Conservation (phyloP, 2,797 vertebrate species). For the Lithobates sylvaticus region DNA sequence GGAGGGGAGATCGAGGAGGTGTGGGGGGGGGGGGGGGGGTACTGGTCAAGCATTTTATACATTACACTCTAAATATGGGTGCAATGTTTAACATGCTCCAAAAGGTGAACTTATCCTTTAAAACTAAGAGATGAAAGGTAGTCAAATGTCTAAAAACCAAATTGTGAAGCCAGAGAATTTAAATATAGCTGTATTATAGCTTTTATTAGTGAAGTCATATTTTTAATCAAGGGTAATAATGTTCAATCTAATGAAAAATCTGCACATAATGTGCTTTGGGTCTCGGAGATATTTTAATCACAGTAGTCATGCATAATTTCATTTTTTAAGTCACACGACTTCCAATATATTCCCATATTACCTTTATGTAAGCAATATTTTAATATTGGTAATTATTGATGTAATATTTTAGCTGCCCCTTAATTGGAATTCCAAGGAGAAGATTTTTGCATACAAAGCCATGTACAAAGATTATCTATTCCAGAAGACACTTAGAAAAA, state of each 20-base stretch:
- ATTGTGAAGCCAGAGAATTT: slow-evolving; percentile 81
- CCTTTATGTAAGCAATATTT: slow-evolving; percentile 52
- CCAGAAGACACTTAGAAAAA: slow-evolving; percentile 7
- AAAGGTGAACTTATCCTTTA: too few species aligned
- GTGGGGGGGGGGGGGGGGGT: too few species aligned
- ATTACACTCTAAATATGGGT: too few species aligned
- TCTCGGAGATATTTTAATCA: slow-evolving; percentile 68
- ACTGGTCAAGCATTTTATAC: too few species aligned
- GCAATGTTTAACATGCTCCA: too few species aligned
- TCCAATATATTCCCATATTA: slow-evolving; percentile 42
- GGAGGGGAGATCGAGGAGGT: too few species aligned
- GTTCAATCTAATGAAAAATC: slow-evolving; percentile 86
- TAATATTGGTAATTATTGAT: slow-evolving; percentile 52
- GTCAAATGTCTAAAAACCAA: slow-evolving; percentile 80
- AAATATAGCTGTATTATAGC: slow-evolving; percentile 85
- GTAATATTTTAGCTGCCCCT: slow-evolving; percentile 30
- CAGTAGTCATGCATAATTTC: slow-evolving; percentile 42
- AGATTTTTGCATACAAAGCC: slow-evolving; percentile 6
- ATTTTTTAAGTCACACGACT: slow-evolving; percentile 42
- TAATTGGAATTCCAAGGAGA: slow-evolving; percentile 34
- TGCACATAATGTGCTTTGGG: slow-evolving; percentile 74
- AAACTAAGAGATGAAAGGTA: slow-evolving; percentile 51
- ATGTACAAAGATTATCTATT: slow-evolving; percentile 21
- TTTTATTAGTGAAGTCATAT: slow-evolving; percentile 84
- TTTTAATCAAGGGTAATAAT: slow-evolving; percentile 86